Evolutionary conservation across 2,113 vertebrate genomes (phyloP).

Genomic region (Danio rerio): GRCz12tu NC_133187.1:20868501-20869000

Average conservation of each 20-base stretch:
- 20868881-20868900: background rate
- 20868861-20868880: background rate
- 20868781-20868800: constrained; percentile 80
- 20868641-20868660: background rate
- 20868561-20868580: constrained; percentile 78
- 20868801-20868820: constrained; percentile 79
- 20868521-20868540: constrained; percentile 80
- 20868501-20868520: constrained; percentile 83
- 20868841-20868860: background rate
- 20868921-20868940: no score
- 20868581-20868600: constrained; percentile 73
- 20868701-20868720: constrained; percentile 82
- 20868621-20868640: background rate
- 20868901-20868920: background rate
- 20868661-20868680: constrained; percentile 78
- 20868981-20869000: no score
- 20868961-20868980: no score
- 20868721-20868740: constrained; percentile 83
- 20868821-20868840: constrained; percentile 58
- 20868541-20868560: constrained; percentile 71
- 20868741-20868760: constrained; percentile 78
- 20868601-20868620: background rate
- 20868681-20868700: constrained; percentile 83
- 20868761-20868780: constrained; percentile 84
- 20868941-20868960: no score